phyloP scores from a whole-genome alignment of 2,797 vertebrate genomes.

The Otus scops region DNA sequence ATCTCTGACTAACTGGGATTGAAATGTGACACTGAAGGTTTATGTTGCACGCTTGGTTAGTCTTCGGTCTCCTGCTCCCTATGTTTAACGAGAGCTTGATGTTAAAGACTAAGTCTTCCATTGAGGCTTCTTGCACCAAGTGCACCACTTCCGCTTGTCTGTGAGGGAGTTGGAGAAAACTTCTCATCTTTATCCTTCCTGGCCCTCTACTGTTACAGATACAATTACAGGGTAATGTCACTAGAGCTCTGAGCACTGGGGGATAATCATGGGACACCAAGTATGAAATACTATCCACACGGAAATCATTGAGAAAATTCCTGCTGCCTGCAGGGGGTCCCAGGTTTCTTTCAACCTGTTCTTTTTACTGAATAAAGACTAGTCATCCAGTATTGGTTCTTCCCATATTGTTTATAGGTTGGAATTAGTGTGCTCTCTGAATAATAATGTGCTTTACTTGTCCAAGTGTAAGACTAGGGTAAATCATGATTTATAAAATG shows the following conservation, averaged over 20 bases:
- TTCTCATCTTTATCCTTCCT: neutral
- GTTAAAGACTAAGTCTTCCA: neutral
- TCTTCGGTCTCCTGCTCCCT: neutral
- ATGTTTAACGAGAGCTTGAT: neutral
- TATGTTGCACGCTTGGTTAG: neutral
- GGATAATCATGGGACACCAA: neutral
- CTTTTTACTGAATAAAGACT: neutral
- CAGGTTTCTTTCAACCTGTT: neutral
- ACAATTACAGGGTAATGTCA: neutral
- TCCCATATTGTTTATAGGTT: neutral
- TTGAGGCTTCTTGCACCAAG: neutral
- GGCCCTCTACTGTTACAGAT: neutral
- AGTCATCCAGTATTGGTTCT: neutral
- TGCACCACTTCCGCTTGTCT: neutral
- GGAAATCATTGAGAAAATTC: neutral
- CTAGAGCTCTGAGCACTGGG: neutral
- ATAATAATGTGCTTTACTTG: neutral
- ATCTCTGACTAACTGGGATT: neutral
- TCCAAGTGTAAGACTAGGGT: neutral
- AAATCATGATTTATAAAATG: neutral
- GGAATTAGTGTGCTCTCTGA: neutral
- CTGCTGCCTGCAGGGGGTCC: neutral
- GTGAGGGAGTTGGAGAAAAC: neutral
- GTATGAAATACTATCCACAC: neutral
- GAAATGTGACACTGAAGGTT: constrained; percentile 28